These are phyloP conservation scores for Liposcelis brunnea DNA, from an alignment of 2,888 invertebrate species.

Conservation along the genomic window DNA sequence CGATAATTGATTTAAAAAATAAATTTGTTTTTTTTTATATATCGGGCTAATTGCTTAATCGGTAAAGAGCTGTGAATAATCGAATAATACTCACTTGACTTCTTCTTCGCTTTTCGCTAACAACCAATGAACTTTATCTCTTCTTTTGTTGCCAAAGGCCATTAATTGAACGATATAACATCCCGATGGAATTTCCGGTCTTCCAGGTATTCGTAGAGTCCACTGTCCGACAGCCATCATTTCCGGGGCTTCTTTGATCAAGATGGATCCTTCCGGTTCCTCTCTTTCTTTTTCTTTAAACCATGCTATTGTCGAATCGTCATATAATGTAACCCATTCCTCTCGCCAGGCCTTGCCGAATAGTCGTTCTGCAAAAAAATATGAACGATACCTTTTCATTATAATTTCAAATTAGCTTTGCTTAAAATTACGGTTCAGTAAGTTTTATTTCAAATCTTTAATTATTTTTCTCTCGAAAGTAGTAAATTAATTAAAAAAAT, in stretches of 20 bases:
- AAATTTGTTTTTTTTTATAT: too few species aligned
- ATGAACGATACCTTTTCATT: too few species aligned
- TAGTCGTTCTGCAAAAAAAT: conserved; percentile 59
- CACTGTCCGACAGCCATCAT: conserved; percentile 65
- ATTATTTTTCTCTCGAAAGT: background rate
- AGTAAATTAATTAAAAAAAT: conserved; percentile 6
- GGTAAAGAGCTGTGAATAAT: too few species aligned
- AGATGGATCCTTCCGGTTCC: conserved; percentile 30
- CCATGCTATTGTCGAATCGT: conserved; percentile 77
- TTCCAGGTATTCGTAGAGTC: conserved; percentile 58
- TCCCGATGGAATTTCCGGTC: conserved; percentile 51
- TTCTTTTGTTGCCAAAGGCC: conserved; percentile 53
- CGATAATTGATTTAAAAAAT: too few species aligned
- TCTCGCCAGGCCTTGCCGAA: conserved; percentile 68
- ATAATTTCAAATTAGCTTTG: conserved; percentile 13
- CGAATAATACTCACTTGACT: conserved; percentile 54
- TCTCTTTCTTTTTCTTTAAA: conserved; percentile 45
- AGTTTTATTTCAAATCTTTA: background rate
- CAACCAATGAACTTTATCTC: conserved; percentile 64
- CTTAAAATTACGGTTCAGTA: too few species aligned
- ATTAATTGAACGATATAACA: conserved; percentile 55
- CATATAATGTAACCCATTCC: conserved; percentile 69
- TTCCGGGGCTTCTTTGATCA: conserved; percentile 64
- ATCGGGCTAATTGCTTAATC: too few species aligned
- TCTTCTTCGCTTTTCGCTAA: conserved; percentile 59